Evolutionary conservation across 2,797 vertebrate genomes (phyloP).

Genomic region (Gallirallus australis): DNA sequence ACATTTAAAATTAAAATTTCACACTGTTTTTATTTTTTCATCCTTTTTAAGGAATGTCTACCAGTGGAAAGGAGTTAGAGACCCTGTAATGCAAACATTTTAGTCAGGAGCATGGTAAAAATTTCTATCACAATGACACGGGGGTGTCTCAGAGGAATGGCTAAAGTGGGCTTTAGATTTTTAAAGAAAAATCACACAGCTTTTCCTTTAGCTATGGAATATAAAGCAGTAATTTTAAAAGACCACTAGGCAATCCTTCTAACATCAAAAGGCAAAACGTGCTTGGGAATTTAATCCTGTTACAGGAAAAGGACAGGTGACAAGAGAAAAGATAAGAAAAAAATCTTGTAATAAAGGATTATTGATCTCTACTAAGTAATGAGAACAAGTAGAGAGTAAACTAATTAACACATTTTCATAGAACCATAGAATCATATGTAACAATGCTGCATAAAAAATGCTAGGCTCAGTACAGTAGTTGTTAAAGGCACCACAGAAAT

Average conservation of each 20-base stretch:
- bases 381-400: not conserved
- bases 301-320: not conserved
- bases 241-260: not conserved
- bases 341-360: not conserved
- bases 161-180: not conserved
- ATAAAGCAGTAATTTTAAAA: conserved; percentile 1
- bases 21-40: not conserved
- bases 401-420: not conserved
- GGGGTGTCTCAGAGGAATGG: not conserved
- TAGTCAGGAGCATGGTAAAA: not conserved
- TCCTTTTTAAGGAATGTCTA: not conserved
- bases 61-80: not conserved
- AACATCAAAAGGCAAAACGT: not conserved
- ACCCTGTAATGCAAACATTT: not conserved
- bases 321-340: not conserved
- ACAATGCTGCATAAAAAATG: not conserved
- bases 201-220: not conserved
- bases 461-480: not conserved
- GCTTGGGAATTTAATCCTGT: conserved; percentile 15
- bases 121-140: not conserved
- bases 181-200: not conserved
- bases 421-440: not conserved
- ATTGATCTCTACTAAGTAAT: not conserved
- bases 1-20: not conserved
- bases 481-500: not conserved